Evolutionary conservation across 2,113 vertebrate genomes (phyloP), one percentile per base, ranked within the genome.

Genomic region (Aepyceros melampus): DNA sequence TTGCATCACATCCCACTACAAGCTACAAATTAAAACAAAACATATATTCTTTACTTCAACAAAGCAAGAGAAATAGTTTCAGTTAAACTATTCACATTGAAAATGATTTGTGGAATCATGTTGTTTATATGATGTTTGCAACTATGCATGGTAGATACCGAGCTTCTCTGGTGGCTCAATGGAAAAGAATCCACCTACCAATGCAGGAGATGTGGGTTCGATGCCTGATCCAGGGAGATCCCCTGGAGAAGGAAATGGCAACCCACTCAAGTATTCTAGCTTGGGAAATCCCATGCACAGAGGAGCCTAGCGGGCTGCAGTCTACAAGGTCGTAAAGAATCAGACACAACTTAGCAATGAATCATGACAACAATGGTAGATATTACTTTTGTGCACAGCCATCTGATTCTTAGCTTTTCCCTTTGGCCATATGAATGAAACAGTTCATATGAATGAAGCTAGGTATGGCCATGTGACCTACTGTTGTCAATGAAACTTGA

Each of bases 31-130:
- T 6, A 82, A 96, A 92, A 92, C 43, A 85, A 76, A 53, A 6
- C 36, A 78, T 23, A 45, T 76, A 51, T 31, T 56, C 23, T 7
- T 71, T 55, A 89, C 27, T 14, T 67, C 49, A 92, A 49, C 27
- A 51, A 92, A 84, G 55, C 29, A 74, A 40, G 67, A 49, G 71
- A 79, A 71, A 58, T 36, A 58, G 13, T 89, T 87, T 93, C 62
- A 45, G 67, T 98, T 74, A 76, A 25, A 23, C 12, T 98, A 96
- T 97, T 76, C 83, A 97, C 14, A 13, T 55, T 43, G 51, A 36
- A 45, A 71, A 56, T 60, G 89, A 3, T 51, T 87, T 96, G 25
- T 29, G 55, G 49, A 58, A 89, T 87, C 31, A 62, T 3, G 8
- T 6, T 83, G 45, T 85, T 87, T 33, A 40, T 19, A 78, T 27